Base-by-base conservation (phyloP, 92 coral and sea anemone species). In the Blastomussa wellsi region DNA sequence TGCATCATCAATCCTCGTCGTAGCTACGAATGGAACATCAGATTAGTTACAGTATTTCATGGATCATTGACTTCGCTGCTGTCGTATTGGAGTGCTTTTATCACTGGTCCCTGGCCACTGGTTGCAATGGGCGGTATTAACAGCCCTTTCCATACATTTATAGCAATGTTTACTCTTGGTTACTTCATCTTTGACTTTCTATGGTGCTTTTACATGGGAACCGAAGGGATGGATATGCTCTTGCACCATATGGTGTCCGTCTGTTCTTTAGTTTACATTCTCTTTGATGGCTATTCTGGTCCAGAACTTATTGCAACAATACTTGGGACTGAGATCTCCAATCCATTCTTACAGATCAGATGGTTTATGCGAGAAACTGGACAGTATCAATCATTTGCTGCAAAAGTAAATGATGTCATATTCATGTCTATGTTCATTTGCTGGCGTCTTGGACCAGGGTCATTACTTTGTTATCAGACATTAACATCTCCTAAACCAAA, bases 51-150 rank as follows among this genome's bases (percentile, higher is more conserved):
- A 33, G 70, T 92, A 20, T 41, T 86, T 57, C 99, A 96, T 88
- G 99, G 94, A 51, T 47, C 91, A 1, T 47, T 96, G 12, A 90
- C 91, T 55, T 86, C 93, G 2, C 35, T 64, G 24, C 80, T 96
- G 79, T 89, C 88, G 31, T 88, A 77, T 41, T 93, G 93, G 97
- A 89, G 97, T 88, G 99, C 88, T 0, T 92, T 89, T 33, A 82
- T 86, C 31, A 90, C 94, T 29, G 99, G 99, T 13, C 99, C 99
- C 0, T 96, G 99, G 99, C 98, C 99, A 4, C 92, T 96, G 85
- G 94, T 76, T 8, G 89, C 91, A 3, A 84, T 96, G 86, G 99
- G 99, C 19, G 91, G 87, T 14, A 85, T 88, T 5, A 94, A 85
- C 74, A 94, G 98, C 3, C 90, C 93, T 15, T 90, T 94, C 2